Percentiles rank a stretch among this genome's conserved stretches.
Evolutionary conservation across 1,140 invertebrate species (phyloP).

Genomic region (Magallana gigas): DNA sequence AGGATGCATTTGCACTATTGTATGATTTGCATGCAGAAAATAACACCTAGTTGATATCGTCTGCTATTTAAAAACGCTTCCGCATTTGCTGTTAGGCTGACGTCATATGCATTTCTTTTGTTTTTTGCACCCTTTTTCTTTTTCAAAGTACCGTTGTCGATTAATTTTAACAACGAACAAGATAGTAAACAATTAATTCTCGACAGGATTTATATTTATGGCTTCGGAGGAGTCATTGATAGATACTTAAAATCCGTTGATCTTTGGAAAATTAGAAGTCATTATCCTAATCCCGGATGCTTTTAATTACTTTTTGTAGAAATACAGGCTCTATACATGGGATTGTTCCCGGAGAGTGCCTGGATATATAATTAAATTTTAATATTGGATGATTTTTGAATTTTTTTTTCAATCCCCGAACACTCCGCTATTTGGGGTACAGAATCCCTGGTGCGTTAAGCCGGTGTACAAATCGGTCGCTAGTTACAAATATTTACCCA

Average conservation of each 20-base stretch:
- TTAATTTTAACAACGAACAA: not conserved
- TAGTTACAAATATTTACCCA: not conserved
- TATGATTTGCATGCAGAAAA: not conserved
- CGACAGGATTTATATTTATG: not conserved
- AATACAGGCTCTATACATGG: not conserved
- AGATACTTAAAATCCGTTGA: not conserved
- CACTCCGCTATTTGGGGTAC: not conserved
- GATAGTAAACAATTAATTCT: not conserved
- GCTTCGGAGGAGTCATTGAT: not conserved
- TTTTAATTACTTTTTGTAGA: conserved; percentile 1
- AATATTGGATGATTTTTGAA: conserved; percentile 1
- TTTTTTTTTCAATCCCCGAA: not conserved
- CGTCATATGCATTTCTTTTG: conserved; percentile 20
- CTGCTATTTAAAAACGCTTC: not conserved
- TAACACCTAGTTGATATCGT: not conserved
- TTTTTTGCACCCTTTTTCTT: not conserved
- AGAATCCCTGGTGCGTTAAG: not conserved
- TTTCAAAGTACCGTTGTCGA: not conserved
- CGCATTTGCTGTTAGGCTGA: not conserved
- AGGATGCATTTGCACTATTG: not conserved
- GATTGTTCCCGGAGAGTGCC: not conserved
- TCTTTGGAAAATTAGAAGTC: not conserved
- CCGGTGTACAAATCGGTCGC: not conserved
- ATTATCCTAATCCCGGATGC: not conserved
- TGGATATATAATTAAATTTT: not conserved